These are phyloP conservation scores for Apodemus sylvaticus DNA, from an alignment of 2,113 vertebrate genomes.

Conservation along the genomic window DNA sequence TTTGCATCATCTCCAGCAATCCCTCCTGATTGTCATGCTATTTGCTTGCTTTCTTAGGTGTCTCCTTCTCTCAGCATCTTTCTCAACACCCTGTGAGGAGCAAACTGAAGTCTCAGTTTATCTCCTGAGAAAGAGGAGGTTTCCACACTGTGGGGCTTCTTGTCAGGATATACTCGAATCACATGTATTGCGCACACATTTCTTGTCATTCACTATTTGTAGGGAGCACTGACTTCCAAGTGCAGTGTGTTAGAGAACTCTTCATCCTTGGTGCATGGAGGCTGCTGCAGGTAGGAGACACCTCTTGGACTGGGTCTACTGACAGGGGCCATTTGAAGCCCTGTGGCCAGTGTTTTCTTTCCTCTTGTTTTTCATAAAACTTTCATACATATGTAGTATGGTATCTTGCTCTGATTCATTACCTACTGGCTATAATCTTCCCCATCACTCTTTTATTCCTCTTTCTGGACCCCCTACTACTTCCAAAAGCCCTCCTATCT, in stretches of 20 bases:
- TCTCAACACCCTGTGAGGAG: not conserved
- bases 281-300: not conserved
- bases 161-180: not conserved
- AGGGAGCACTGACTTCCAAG: not conserved
- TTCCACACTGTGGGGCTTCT: not conserved
- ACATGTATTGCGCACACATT: constrained; percentile 1
- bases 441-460: too few species aligned
- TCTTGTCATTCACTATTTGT: not conserved
- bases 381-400: not conserved
- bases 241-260: not conserved
- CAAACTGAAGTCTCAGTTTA: constrained; percentile 42
- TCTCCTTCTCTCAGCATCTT: constrained; percentile 16
- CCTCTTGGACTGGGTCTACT: not conserved
- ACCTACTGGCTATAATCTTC: not conserved
- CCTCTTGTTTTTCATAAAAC: not conserved
- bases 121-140: constrained; percentile 4
- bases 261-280: not conserved
- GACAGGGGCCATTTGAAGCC: not conserved
- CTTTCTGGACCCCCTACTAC: not conserved
- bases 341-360: not conserved
- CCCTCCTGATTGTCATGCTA: constrained; percentile 26
- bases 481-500: not conserved
- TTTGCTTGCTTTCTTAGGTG: constrained; percentile 38
- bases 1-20: not conserved
- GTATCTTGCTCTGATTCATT: not conserved